Base-by-base conservation (phyloP, 23 tunicate genomes). In the Phallusia fumigata region DNA sequence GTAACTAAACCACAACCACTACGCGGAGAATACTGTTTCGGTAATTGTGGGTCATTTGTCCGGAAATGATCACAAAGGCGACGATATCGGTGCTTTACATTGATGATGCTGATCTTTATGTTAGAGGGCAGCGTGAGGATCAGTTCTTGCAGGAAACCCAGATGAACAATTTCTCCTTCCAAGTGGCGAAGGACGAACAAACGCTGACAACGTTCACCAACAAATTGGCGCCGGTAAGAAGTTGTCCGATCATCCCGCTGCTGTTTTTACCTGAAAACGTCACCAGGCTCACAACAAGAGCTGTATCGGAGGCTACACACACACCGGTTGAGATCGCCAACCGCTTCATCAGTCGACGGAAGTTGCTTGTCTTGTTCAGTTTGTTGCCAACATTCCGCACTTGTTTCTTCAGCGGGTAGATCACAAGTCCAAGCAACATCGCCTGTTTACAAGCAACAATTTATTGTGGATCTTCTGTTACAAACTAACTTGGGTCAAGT, bases 331-430 rank as follows among this genome's bases (percentile, higher is more conserved):
- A 74, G 10, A 33, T 33, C n/a, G 77, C 77, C 35, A 74, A 16
- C 12, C 77, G 26, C 30, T 74, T 74, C 36, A 74, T 74, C 6
- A 74, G 45, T 32, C 36, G 26, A 19, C 30, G 36, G 36, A 74
- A 32, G 12, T 74, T 33, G 77, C 40, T 32, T 16, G 77, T 74
- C 8, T 15, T 33, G 77, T 30, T 74, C 77, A 74, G 45, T 30
- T 32, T 33, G 22, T 33, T 33, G 22, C 40, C 40, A 8, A 33
- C 40, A 16, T 74, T 74, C 33, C 40, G 36, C 12, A 74, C 77
- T 32, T 74, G 77, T 28, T 74, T 74, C 77, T 74, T 74, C 40
- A 74, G 19, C 30, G 77, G 77, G 45, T 74, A 28, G 8, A 74
- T 74, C 30, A 74, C 77, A 24, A 74, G 30, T 30, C 22, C 34